Conservation (phyloP, 2,113 vertebrate genomes). For the Nesoenas mayeri region DNA sequence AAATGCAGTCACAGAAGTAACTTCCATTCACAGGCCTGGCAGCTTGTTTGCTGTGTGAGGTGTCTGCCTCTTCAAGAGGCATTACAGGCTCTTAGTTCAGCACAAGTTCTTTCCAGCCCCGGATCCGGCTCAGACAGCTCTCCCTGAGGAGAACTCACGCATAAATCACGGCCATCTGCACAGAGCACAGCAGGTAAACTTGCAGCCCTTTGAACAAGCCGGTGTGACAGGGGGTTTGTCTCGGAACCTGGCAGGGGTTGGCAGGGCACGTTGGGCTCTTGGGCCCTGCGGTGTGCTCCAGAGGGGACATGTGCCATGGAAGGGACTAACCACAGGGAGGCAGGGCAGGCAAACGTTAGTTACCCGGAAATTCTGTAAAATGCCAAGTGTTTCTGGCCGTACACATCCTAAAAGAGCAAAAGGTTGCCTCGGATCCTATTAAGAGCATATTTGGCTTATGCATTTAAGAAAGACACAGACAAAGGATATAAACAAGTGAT, state of each 20-base stretch:
- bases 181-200: background rate
- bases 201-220: background rate
- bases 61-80: background rate
- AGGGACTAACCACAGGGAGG: slow-evolving; percentile 7
- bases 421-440: background rate
- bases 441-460: background rate
- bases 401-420: background rate
- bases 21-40: background rate
- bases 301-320: background rate
- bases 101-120: background rate
- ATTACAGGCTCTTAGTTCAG: background rate
- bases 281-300: background rate
- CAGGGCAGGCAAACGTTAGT: background rate
- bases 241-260: no score
- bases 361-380: fast-evolving
- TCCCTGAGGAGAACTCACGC: background rate
- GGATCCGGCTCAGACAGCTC: background rate
- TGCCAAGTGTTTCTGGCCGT: background rate
- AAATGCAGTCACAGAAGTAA: background rate
- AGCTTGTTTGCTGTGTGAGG: background rate
- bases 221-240: background rate
- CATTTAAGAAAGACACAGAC: background rate
- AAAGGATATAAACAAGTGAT: background rate
- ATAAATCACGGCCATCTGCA: background rate
- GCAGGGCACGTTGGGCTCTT: background rate